Conservation (phyloP, 2,888 invertebrate species). For the Sarcophaga caerulescens region DNA sequence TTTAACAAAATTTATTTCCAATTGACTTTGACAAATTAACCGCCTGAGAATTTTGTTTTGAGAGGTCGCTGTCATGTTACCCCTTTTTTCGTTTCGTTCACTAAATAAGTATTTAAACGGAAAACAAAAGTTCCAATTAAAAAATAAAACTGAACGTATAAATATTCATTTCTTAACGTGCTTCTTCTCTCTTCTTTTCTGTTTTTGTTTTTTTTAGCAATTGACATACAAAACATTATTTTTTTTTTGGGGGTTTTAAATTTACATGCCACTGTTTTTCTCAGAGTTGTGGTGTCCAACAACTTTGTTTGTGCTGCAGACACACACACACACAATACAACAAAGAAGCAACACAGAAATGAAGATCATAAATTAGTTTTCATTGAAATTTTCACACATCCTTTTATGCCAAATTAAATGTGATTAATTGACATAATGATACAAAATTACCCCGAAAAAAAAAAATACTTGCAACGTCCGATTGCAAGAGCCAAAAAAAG, state of each 20-base stretch:
- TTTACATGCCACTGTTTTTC: conserved; percentile 38
- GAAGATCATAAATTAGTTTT: conserved; percentile 69
- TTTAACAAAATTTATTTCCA: neutral
- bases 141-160: conserved; percentile 41
- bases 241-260: neutral
- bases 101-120: conserved; percentile 5
- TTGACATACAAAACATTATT: conserved; percentile 27
- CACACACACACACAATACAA: conserved; percentile 12
- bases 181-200: neutral
- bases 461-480: conserved; percentile 68
- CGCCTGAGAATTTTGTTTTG: neutral
- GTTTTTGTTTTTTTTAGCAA: conserved; percentile 28
- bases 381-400: conserved; percentile 69
- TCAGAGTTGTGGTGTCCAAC: neutral
- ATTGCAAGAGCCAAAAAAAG: conserved; percentile 36
- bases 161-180: conserved; percentile 40
- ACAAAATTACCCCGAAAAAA: conserved; percentile 69
- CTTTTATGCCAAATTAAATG: conserved; percentile 71
- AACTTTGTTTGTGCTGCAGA: conserved; percentile 42
- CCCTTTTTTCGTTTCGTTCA: neutral
- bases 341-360: conserved; percentile 24
- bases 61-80: conserved; percentile 11
- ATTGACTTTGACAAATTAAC: neutral
- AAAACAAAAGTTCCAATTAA: conserved; percentile 54
- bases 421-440: conserved; percentile 73